Evolutionary conservation across 1,140 invertebrate species (phyloP).

Genomic region (Nylanderia fulva): DNA sequence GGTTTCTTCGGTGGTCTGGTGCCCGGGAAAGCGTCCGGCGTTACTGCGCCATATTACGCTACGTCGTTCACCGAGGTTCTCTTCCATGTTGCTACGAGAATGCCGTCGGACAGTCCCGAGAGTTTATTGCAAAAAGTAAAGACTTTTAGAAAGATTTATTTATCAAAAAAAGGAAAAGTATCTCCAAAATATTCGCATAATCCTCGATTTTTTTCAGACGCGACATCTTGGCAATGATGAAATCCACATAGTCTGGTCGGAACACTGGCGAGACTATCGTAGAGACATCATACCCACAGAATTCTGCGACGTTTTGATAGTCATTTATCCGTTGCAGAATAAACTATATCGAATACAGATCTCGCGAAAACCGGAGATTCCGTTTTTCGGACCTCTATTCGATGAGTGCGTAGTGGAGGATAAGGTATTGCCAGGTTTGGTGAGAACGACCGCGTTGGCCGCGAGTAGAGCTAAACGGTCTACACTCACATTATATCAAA

Average conservation of each 20-base stretch:
- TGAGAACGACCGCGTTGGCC: conserved; percentile 96
- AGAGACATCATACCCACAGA: conserved; percentile 99
- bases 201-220: conserved; percentile 88
- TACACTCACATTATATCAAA: conserved; percentile 95
- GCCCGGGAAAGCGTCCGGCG: conserved; percentile 95
- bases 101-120: conserved; percentile 95
- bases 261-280: conserved; percentile 97
- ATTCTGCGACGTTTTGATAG: conserved; percentile 99
- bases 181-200: background rate
- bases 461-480: conserved; percentile 96
- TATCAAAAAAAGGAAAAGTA: background rate
- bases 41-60: conserved; percentile 98
- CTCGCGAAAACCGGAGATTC: conserved; percentile 89
- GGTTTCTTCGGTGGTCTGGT: conserved; percentile 98
- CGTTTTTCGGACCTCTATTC: conserved; percentile 98
- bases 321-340: conserved; percentile 96
- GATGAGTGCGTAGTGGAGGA: conserved; percentile 97
- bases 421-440: conserved; percentile 93
- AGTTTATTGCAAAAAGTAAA: conserved; percentile 95
- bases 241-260: conserved; percentile 99
- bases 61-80: conserved; percentile 93
- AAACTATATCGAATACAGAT: conserved; percentile 84
- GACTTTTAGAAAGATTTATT: background rate
- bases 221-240: conserved; percentile 99
- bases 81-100: conserved; percentile 99